These are phyloP conservation scores for Drosophila kikkawai DNA, from an alignment of 1,140 invertebrate species.

Conservation along the genomic window DNA sequence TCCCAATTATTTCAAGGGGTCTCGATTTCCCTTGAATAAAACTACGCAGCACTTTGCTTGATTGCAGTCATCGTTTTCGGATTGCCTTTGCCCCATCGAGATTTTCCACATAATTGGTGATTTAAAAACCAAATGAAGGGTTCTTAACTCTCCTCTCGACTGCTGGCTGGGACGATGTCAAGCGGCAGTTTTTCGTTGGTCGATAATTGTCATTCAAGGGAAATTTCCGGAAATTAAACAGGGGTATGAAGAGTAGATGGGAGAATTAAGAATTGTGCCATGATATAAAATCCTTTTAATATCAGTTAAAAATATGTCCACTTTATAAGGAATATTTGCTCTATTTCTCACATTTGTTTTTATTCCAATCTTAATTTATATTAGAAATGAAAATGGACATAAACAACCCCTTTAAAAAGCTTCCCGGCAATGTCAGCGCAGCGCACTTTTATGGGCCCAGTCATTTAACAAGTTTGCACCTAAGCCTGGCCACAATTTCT, in stretches of 20 bases:
- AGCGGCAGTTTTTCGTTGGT: background rate
- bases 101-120: slow-evolving; percentile 44
- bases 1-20: slow-evolving; percentile 11
- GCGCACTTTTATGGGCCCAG: background rate
- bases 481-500: slow-evolving; percentile 22
- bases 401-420: background rate
- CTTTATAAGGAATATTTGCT: background rate
- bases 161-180: background rate
- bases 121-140: slow-evolving; percentile 45
- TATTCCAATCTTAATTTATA: background rate
- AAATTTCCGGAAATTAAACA: slow-evolving; percentile 12
- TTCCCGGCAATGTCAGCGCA: background rate
- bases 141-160: slow-evolving; percentile 1
- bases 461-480: slow-evolving; percentile 19
- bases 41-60: slow-evolving; percentile 16
- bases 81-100: slow-evolving; percentile 11
- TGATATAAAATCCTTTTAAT: background rate
- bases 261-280: background rate
- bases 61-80: slow-evolving; percentile 40
- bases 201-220: slow-evolving; percentile 8
- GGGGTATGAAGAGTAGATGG: background rate
- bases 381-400: background rate
- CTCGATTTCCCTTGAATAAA: slow-evolving; percentile 23
- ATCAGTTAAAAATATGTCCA: no score
- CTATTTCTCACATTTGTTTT: background rate